Evolutionary conservation across 2,797 vertebrate genomes (phyloP).

Genomic region (Semaprochilodus insignis): DNA sequence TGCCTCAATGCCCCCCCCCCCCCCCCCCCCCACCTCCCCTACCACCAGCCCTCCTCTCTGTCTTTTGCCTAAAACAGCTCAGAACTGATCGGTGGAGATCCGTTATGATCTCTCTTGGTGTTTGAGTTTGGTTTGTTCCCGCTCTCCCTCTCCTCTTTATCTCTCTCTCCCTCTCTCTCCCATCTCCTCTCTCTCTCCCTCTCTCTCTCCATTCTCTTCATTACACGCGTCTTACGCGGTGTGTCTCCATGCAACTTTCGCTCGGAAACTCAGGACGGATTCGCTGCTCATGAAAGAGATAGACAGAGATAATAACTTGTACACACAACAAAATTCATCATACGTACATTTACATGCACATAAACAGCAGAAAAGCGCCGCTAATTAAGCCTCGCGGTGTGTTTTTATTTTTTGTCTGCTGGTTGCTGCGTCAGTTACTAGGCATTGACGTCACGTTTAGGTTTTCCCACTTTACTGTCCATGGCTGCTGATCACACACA

Average conservation of each 20-base stretch:
- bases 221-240: conserved; percentile 61
- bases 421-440: conserved; percentile 97
- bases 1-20: conserved; percentile 27
- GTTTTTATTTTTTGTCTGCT: conserved; percentile 73
- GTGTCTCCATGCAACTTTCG: conserved; percentile 72
- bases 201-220: conserved; percentile 53
- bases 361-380: conserved; percentile 68
- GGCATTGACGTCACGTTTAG: conserved; percentile 99
- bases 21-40: background rate
- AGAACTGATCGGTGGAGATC: conserved; percentile 29
- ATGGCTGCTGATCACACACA: conserved; percentile 87
- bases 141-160: conserved; percentile 53
- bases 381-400: conserved; percentile 81
- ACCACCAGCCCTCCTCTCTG: conserved; percentile 3
- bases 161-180: conserved; percentile 54
- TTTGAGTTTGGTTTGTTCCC: conserved; percentile 47
- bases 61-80: conserved; percentile 43
- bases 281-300: conserved; percentile 51
- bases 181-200: background rate
- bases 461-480: conserved; percentile 97
- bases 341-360: conserved; percentile 9
- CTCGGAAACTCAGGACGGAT: conserved; percentile 69
- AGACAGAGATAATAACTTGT: background rate
- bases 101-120: conserved; percentile 36
- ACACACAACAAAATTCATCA: conserved; percentile 1